Percentiles rank a stretch among this genome's conserved stretches.
Evolutionary conservation across 2,888 invertebrate species (phyloP).

Genomic region (Eudasyphora cyanicolor): DNA sequence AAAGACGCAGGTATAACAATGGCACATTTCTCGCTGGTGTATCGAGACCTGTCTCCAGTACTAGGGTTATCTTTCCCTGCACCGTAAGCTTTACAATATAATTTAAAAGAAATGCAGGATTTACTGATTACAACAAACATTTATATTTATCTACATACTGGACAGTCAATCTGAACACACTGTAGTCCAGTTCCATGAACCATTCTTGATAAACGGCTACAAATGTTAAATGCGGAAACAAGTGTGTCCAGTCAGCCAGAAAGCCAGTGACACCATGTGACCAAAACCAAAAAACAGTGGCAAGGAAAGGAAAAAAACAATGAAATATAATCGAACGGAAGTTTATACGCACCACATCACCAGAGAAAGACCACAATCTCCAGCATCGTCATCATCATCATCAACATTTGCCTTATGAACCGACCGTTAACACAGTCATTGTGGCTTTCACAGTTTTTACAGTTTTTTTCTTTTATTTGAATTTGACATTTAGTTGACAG

Average conservation of each 20-base stretch:
- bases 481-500: constrained; percentile 78
- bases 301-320: constrained; percentile 39
- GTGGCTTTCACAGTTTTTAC: constrained; percentile 8
- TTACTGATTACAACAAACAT: too few species aligned
- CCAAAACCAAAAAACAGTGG: constrained; percentile 43
- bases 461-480: constrained; percentile 70
- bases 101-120: too few species aligned
- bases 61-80: too few species aligned
- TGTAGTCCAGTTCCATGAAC: neutral
- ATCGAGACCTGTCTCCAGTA: too few species aligned
- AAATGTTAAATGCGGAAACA: constrained; percentile 45
- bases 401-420: constrained; percentile 67
- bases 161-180: too few species aligned
- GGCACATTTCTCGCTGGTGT: too few species aligned
- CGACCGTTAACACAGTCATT: constrained; percentile 67
- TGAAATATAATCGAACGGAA: constrained; percentile 71
- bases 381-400: neutral
- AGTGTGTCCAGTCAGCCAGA: constrained; percentile 29
- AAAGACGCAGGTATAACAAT: too few species aligned
- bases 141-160: too few species aligned
- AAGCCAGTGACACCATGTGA: constrained; percentile 58
- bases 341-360: constrained; percentile 67
- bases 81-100: too few species aligned
- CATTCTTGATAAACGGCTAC: neutral
- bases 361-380: too few species aligned